Base-by-base conservation (phyloP, 1,140 invertebrate genomes). In the Tetramorium parvispinum region DNA sequence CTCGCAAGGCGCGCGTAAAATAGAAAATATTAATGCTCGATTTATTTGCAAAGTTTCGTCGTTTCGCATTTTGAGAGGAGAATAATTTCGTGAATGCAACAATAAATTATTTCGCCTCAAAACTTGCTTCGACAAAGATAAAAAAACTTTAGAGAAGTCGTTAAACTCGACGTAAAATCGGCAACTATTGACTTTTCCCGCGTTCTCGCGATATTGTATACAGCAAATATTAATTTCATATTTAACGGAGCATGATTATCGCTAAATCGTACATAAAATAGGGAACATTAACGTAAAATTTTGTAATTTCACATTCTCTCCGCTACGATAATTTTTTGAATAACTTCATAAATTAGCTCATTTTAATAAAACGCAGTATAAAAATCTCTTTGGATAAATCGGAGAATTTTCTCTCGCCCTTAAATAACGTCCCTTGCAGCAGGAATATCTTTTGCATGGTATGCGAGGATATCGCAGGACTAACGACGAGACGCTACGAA, bases 21-120 rank as follows among this genome's bases (percentile, higher is more conserved):
- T 73, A 37, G 16, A 59, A 73, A 46, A 49, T 83, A 61, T 75
- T 83, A 83, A 83, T 32, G 18, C n/a, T 37, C 24, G 55, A 83
- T 83, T 83, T 83, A 78, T 85, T 61, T 76, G 13, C 55, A 3
- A 76, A 40, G 40, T 85, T 78, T 63, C 46, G 32, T 55, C 73
- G 46, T 73, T 73, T 59, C 40, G 37, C 40, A 46, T 78, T 65
- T 78, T 43, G n/a, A 53, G 32, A 40, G n/a, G 10, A 55, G 10
- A 70, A 51, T 63, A 65, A 78, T 78, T 78, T 65, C 46, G 27
- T n/a, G 32, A 40, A 2, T 7, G 27, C 46, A 51, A 65, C n/a
- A 53, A 78, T 85, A 32, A 78, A 78, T 78, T 76, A 85, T 51
- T 77, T 77, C 32, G 6, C 24, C 21, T 27, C 24, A 3, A 59